These are phyloP conservation scores for Echeneis naucrates DNA, from an alignment of 2,797 vertebrate genomes.

Conservation along the genomic window DNA sequence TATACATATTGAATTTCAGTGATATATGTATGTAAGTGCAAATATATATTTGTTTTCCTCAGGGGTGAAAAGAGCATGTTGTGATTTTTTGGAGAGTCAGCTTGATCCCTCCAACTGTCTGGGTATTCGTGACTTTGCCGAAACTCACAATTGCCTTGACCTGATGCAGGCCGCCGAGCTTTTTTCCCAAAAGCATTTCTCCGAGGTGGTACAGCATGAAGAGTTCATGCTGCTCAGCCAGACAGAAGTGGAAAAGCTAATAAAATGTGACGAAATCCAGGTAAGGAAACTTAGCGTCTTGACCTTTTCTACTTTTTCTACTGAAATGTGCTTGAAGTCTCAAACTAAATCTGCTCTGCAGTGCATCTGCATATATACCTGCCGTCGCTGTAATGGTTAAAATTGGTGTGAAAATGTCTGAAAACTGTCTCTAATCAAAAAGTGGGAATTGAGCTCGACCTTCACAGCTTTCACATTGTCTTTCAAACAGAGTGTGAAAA, in stretches of 20 bases:
- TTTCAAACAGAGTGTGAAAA: constrained; percentile 42
- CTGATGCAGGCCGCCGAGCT: constrained; percentile 97
- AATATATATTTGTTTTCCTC: constrained; percentile 53
- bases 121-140: constrained; percentile 98
- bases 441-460: constrained; percentile 28
- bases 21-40: neutral
- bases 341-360: neutral
- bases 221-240: constrained; percentile 98
- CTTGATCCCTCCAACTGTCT: constrained; percentile 97
- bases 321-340: no score
- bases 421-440: constrained; percentile 5
- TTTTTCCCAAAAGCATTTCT: constrained; percentile 98
- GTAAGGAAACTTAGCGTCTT: constrained; percentile 70
- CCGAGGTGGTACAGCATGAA: constrained; percentile 98
- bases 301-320: neutral
- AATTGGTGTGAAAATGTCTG: neutral
- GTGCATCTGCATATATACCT: neutral
- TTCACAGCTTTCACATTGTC: constrained; percentile 43
- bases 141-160: constrained; percentile 98
- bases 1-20: neutral
- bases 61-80: constrained; percentile 99
- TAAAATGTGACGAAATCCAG: constrained; percentile 99
- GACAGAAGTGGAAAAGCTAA: constrained; percentile 97
- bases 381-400: constrained; percentile 1
- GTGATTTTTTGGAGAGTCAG: constrained; percentile 98